Percentiles rank a stretch among this genome's conserved stretches.
Conservation (phyloP, 2,113 vertebrate species). For the Paramisgurnus dabryanus region DNA sequence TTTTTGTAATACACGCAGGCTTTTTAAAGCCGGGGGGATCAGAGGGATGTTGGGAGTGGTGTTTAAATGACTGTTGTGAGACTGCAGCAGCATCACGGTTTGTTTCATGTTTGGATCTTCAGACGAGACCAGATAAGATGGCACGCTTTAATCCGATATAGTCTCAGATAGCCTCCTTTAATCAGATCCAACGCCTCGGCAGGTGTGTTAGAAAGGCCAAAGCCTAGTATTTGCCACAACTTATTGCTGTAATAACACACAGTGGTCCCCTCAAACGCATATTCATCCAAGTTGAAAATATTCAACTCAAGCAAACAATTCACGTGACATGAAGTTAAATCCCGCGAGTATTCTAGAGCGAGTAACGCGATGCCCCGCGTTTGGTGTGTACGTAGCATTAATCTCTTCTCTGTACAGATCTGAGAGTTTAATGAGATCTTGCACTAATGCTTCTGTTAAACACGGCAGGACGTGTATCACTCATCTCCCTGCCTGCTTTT, state of each 20-base stretch:
- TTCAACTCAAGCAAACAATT: too few relatives aligned
- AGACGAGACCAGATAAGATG: slow-evolving; percentile 37
- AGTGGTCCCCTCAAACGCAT: too few relatives aligned
- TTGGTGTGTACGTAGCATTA: too few relatives aligned
- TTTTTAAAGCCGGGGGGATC: slow-evolving; percentile 41
- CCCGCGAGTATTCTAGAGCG: too few relatives aligned
- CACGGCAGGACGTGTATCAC: slow-evolving; percentile 20
- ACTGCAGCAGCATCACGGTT: slow-evolving; percentile 28
- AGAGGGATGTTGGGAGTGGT: slow-evolving; percentile 49
- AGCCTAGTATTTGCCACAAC: slow-evolving; percentile 20
- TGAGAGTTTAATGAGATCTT: neutral
- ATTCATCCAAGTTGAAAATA: too few relatives aligned
- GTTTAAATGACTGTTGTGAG: slow-evolving; percentile 57
- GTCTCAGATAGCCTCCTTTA: slow-evolving; percentile 40
- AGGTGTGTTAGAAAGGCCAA: slow-evolving; percentile 45
- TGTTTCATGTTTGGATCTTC: slow-evolving; percentile 48
- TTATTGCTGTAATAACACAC: slow-evolving; percentile 1
- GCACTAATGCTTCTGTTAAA: neutral
- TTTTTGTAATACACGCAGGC: neutral
- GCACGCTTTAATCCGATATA: slow-evolving; percentile 35
- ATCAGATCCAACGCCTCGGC: slow-evolving; percentile 43
- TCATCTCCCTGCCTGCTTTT: neutral
- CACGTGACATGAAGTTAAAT: too few relatives aligned
- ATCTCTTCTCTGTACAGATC: too few relatives aligned
- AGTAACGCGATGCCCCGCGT: too few relatives aligned